A percentile compares a stretch with the other conserved stretches of the same genome.
These are phyloP conservation scores for Trichopoda pennipes DNA, from an alignment of 2,888 invertebrate genomes.

Conservation along the genomic window DNA sequence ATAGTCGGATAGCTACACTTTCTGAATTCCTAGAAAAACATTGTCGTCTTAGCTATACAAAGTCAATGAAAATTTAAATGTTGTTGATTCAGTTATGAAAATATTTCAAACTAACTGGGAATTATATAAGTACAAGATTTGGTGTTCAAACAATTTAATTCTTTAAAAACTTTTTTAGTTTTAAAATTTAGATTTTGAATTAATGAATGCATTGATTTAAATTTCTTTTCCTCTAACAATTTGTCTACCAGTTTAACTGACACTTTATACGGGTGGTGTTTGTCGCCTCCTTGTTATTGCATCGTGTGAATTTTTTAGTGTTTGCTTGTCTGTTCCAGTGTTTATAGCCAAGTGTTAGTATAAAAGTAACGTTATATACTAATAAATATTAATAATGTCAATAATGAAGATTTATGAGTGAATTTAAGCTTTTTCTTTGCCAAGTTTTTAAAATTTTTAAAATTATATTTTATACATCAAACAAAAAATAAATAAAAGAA, in stretches of 20 bases:
- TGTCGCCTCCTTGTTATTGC: background rate
- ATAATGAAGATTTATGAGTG: slow-evolving; percentile 77
- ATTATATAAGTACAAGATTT: too few relatives aligned
- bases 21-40: too few relatives aligned
- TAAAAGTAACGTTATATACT: slow-evolving; percentile 61
- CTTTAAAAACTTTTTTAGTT: too few relatives aligned
- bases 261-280: background rate
- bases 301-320: background rate
- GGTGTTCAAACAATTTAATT: too few relatives aligned
- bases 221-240: background rate
- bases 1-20: too few relatives aligned
- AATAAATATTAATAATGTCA: slow-evolving; percentile 78
- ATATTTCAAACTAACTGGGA: too few relatives aligned
- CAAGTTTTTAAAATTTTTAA: slow-evolving; percentile 8
- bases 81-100: too few relatives aligned
- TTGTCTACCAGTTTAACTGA: slow-evolving; percentile 15
- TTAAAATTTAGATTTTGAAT: too few relatives aligned
- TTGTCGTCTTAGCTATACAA: too few relatives aligned
- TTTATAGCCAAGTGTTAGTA: slow-evolving; percentile 15
- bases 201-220: slow-evolving; percentile 7
- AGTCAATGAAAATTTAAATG: too few relatives aligned
- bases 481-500: too few relatives aligned
- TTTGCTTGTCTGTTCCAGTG: background rate
- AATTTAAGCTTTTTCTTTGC: slow-evolving; percentile 43
- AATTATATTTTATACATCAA: slow-evolving; percentile 23